Evolutionary conservation across 2,797 vertebrate species (phyloP).

Genomic region (Heliangelus exortis): DNA sequence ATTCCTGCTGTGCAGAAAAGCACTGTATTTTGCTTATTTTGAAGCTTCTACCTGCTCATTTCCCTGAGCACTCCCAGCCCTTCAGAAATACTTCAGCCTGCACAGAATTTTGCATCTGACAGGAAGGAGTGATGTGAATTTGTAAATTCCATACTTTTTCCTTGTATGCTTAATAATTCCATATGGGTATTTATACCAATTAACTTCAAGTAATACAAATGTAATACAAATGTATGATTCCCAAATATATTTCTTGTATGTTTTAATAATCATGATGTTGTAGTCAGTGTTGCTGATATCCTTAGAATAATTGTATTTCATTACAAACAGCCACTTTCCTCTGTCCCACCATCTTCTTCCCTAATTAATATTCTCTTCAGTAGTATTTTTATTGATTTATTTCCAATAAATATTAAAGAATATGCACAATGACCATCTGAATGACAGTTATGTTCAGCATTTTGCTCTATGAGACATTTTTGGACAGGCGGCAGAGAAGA

Average conservation of each 20-base stretch:
- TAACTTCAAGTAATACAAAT: neutral
- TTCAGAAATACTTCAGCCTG: neutral
- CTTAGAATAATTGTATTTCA: neutral
- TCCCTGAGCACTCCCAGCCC: neutral
- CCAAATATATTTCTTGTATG: neutral
- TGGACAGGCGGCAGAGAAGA: neutral
- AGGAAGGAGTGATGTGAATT: neutral
- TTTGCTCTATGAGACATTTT: neutral
- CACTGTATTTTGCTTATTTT: conserved; percentile 23
- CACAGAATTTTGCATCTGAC: neutral
- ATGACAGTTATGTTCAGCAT: neutral
- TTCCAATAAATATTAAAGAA: neutral
- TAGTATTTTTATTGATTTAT: neutral
- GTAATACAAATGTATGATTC: neutral
- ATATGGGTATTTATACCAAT: neutral
- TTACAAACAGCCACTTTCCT: neutral
- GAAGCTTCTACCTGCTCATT: conserved; percentile 20
- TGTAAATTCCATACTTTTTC: neutral
- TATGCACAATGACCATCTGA: neutral
- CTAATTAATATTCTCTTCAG: neutral
- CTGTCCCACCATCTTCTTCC: neutral
- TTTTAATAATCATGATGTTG: neutral
- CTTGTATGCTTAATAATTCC: neutral
- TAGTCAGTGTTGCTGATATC: neutral
- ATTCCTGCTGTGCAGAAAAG: conserved; percentile 9